Evolutionary conservation across 2,797 vertebrate genomes (phyloP), one percentile per base, ranked within the genome.

Genomic region (Acrossocheilus wenchowensis): DNA sequence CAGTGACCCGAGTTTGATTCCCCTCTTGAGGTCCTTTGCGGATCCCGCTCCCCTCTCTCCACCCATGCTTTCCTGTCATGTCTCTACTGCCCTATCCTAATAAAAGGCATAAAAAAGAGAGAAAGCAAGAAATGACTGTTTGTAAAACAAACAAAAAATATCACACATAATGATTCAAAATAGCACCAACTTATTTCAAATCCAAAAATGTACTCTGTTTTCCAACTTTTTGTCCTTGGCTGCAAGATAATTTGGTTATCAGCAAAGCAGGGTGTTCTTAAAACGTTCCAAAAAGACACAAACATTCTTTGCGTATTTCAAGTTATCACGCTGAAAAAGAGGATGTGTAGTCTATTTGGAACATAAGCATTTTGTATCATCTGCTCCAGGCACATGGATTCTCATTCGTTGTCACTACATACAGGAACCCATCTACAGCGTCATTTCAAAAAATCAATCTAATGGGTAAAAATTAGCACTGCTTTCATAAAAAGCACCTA

Each of bases 401-500:
- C 45, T 77, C 10, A 21, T 34, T 48, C 7, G 43, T 23, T 23
- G 21, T 48, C 30, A 7, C 34, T n/a, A 77, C 11, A 4, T 60
- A 74, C 41, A 60, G 81, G 17, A 73, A 34, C 19, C 17, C 39
- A 73, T 82, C 39, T 45, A 62, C 21, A 3, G 26, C 26, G 0
- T 78, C 17, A 30, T 69, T 48, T 23, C 0, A 57, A 57, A 57
- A 60, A 85, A 60, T 45, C 21, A 3, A 57, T 60, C 43, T 79
- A 69, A 84, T 84, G 34, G 23, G 62, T 52, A 50, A 23, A 85
- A 79, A 79, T 78, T 45, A 60, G 75, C 50, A 60, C 50, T 45
- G 39, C 17, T 64, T 19, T 54, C 74, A 78, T 78, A 14, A 85
- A 85, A 50, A 85, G 48, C n/a, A 43, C 60, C 57, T 36, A 50